These are phyloP conservation scores for Pipistrellus kuhlii DNA, from an alignment of 2,797 vertebrate species.

Conservation along the genomic window DNA sequence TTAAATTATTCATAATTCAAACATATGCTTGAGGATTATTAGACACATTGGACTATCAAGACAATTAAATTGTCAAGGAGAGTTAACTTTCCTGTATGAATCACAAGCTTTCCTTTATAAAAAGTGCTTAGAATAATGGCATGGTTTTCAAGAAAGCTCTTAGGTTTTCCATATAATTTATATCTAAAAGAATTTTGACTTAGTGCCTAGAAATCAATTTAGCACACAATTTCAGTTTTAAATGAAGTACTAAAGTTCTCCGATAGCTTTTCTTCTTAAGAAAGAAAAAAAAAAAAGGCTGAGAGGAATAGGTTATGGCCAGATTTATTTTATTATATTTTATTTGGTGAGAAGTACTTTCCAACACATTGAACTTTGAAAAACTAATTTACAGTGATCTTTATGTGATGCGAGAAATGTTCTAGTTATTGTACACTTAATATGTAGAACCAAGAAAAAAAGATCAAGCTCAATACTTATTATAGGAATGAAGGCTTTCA, in stretches of 20 bases:
- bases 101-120: constrained; percentile 53
- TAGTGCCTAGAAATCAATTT: constrained; percentile 83
- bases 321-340: constrained; percentile 71
- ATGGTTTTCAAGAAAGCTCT: constrained; percentile 76
- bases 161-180: constrained; percentile 77
- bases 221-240: constrained; percentile 79
- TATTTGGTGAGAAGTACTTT: constrained; percentile 54
- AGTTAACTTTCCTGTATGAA: constrained; percentile 63
- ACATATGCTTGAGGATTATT: not conserved
- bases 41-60: constrained; percentile 49
- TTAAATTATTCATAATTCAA: constrained; percentile 51
- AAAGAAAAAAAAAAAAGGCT: constrained; percentile 68
- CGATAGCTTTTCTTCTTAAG: constrained; percentile 71
- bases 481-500: constrained; percentile 13
- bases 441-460: not conserved
- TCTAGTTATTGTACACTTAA: not conserved
- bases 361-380: constrained; percentile 47
- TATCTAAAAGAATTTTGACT: constrained; percentile 80
- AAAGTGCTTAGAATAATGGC: constrained; percentile 51
- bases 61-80: constrained; percentile 50
- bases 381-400: constrained; percentile 58
- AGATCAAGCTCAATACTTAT: not conserved
- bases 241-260: constrained; percentile 74
- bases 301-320: constrained; percentile 73
- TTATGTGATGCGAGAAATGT: not conserved